Evolutionary conservation across 2,113 vertebrate genomes (phyloP).

Genomic region (Melanocharis versteri): DNA sequence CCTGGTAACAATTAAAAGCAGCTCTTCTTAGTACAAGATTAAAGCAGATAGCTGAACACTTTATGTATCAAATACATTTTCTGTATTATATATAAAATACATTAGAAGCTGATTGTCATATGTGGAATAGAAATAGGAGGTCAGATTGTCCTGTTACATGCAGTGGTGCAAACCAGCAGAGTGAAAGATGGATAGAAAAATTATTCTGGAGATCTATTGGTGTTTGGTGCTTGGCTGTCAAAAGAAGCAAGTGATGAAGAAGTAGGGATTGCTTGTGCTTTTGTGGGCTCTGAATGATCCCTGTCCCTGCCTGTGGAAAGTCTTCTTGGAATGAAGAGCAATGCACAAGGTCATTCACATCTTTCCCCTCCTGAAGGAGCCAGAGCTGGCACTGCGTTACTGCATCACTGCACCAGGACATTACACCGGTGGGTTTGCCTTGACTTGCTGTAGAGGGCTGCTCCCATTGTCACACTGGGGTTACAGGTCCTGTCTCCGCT

Average conservation of each 20-base stretch:
- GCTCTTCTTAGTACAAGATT: background rate
- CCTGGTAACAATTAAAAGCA: conserved; percentile 28
- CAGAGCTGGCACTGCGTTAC: background rate
- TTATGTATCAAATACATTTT: background rate
- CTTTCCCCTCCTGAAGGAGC: background rate
- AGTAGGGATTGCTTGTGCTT: background rate
- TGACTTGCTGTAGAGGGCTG: background rate
- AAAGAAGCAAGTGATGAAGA: background rate
- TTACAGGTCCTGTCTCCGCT: background rate
- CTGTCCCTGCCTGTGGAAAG: background rate
- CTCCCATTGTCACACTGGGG: background rate
- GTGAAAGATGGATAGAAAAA: background rate
- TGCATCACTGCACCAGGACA: too few relatives aligned
- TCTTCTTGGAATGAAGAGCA: background rate
- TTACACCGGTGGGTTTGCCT: background rate
- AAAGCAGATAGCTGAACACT: background rate
- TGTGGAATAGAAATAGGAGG: background rate
- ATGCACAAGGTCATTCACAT: background rate
- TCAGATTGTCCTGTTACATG: background rate
- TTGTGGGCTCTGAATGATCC: background rate
- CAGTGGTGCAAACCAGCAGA: background rate
- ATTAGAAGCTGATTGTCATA: background rate
- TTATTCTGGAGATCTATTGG: background rate
- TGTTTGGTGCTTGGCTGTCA: background rate
- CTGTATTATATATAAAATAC: background rate